These are phyloP conservation scores for Leptestheria dahalacensis DNA, from an alignment of 1,140 invertebrate genomes.

Conservation along the genomic window DNA sequence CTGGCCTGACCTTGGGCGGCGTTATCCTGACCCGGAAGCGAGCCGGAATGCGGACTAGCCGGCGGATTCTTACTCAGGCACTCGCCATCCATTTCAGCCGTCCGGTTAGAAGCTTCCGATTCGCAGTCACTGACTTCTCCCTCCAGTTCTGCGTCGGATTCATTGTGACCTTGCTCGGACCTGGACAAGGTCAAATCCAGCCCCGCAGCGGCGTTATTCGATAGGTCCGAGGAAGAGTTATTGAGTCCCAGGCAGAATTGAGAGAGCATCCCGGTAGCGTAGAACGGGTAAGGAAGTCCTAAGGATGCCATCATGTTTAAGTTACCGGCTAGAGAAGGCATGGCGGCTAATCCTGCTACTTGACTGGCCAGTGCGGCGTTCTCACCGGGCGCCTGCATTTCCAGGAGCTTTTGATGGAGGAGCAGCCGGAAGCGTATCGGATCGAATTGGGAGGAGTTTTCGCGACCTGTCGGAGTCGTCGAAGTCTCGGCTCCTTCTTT, in stretches of 20 bases:
- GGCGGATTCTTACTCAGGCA: slow-evolving; percentile 17
- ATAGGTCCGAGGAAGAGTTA: slow-evolving; percentile 7
- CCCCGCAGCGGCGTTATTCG: background rate
- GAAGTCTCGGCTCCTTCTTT: slow-evolving; percentile 11
- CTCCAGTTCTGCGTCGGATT: slow-evolving; percentile 11
- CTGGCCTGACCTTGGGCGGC: slow-evolving; percentile 27
- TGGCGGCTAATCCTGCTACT: slow-evolving; percentile 5
- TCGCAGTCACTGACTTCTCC: slow-evolving; percentile 22
- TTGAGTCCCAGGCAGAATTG: slow-evolving; percentile 16
- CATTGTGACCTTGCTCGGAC: background rate
- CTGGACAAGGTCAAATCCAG: slow-evolving; percentile 1
- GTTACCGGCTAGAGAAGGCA: slow-evolving; percentile 8
- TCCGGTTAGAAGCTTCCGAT: slow-evolving; percentile 17
- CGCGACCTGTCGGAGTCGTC: slow-evolving; percentile 31
- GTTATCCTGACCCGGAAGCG: background rate
- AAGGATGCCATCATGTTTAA: slow-evolving; percentile 12
- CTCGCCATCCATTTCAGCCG: slow-evolving; percentile 18
- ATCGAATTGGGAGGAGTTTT: slow-evolving; percentile 44
- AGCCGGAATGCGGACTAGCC: background rate
- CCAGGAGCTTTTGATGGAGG: slow-evolving; percentile 68
- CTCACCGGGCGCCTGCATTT: slow-evolving; percentile 40
- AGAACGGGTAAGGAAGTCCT: slow-evolving; percentile 16
- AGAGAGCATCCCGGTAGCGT: slow-evolving; percentile 16
- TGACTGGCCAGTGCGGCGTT: background rate
- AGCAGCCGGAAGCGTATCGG: slow-evolving; percentile 76